Conservation (phyloP, 2,113 vertebrate species). For the Misgurnus anguillicaudatus region DNA sequence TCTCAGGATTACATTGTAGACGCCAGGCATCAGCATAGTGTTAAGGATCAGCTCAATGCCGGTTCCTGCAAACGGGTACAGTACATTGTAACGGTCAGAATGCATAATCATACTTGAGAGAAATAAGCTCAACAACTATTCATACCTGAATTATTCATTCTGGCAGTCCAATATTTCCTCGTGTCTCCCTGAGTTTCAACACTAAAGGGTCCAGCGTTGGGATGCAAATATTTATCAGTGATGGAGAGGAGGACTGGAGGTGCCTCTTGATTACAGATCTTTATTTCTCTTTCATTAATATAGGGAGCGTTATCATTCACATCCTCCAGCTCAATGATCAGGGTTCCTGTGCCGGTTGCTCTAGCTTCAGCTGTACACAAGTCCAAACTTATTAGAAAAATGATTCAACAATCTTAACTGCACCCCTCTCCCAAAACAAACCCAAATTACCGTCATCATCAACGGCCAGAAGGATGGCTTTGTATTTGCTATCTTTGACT, state of each 20-base stretch:
- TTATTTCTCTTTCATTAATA: constrained; percentile 55
- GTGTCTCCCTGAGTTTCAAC: constrained; percentile 68
- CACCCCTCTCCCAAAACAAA: too few relatives aligned
- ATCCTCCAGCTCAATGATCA: too few relatives aligned
- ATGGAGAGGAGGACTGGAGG: constrained; percentile 22
- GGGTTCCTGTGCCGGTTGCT: too few relatives aligned
- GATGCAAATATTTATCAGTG: constrained; percentile 79
- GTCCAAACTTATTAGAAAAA: too few relatives aligned
- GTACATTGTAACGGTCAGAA: not conserved
- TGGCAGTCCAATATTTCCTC: constrained; percentile 79
- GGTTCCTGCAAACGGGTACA: not conserved
- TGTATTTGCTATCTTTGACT: too few relatives aligned
- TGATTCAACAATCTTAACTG: too few relatives aligned
- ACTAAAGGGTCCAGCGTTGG: constrained; percentile 73
- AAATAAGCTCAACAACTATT: too few relatives aligned
- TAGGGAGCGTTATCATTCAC: constrained; percentile 69
- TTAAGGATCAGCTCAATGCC: not conserved
- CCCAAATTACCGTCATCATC: constrained; percentile 70
- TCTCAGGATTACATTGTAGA: not conserved
- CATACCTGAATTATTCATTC: constrained; percentile 68
- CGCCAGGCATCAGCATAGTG: not conserved
- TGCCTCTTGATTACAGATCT: constrained; percentile 50
- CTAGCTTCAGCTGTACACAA: too few relatives aligned
- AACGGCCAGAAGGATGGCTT: constrained; percentile 75
- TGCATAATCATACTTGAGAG: not conserved